These are phyloP conservation scores for Dryomyza anilis DNA, from an alignment of 2,888 invertebrate genomes.

Conservation along the genomic window DNA sequence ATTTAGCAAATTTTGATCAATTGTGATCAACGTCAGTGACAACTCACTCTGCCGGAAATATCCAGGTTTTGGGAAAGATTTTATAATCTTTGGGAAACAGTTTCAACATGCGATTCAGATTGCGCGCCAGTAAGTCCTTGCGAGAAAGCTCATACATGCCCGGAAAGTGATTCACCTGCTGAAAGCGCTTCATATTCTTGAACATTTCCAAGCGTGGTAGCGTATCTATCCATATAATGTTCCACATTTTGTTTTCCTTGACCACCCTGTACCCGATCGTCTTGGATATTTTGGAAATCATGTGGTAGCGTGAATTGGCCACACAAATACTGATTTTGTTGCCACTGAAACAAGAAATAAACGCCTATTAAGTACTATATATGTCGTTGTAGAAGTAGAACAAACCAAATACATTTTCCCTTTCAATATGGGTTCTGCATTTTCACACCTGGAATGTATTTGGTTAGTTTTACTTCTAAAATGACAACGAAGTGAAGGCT, in stretches of 20 bases:
- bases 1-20: background rate
- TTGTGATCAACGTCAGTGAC: background rate
- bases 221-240: conserved; percentile 87
- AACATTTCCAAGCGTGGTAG: conserved; percentile 84
- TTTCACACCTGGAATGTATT: too few relatives aligned
- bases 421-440: too few relatives aligned
- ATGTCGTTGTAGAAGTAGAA: background rate
- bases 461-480: too few relatives aligned
- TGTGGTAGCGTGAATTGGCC: conserved; percentile 50
- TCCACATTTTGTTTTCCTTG: conserved; percentile 82
- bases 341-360: conserved; percentile 36
- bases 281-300: conserved; percentile 55
- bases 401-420: too few relatives aligned
- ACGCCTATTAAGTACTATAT: background rate
- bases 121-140: conserved; percentile 86
- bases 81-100: conserved; percentile 88
- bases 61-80: conserved; percentile 94
- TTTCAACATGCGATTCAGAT: conserved; percentile 87
- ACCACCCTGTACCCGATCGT: conserved; percentile 63
- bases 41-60: conserved; percentile 86
- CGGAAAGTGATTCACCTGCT: conserved; percentile 93
- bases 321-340: conserved; percentile 54
- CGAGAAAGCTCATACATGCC: conserved; percentile 88
- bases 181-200: conserved; percentile 90
- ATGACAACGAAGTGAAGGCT: too few relatives aligned